Base-by-base conservation (phyloP, 2,797 vertebrate genomes). In the Benthosema pterotum region DNA sequence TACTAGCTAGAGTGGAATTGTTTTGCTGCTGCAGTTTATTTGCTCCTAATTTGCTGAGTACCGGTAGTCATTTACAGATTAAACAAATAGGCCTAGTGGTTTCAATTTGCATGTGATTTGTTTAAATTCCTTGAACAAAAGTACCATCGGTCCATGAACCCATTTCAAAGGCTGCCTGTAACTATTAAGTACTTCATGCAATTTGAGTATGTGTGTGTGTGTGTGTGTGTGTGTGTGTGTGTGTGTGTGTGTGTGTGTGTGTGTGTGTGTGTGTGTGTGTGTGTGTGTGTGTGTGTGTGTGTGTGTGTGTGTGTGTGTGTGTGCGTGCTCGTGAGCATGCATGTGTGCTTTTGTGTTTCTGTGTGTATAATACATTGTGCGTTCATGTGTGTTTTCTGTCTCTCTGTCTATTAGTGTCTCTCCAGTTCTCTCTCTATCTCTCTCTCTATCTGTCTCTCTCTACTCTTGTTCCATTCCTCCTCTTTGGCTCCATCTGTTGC, bases 351-450 rank as follows among this genome's bases (percentile, higher is more conserved):
- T 9, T 17, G 8, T 17, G 4, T 50, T 13, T 19, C 42, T 47
- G 22, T 11, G 12, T 67, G 58, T 63, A 67, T 70, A 63, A 66
- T 45, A n/a, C 63, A 22, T 22, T 22, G 2, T 22, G 2, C 48
- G 32, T 52, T 5, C 9, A 42, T 62, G 47, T 42, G 15, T 51
- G 14, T 28, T 4, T 22, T 22, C 4, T 22, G 22, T 22, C 2
- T 22, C 2, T 43, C 14, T 46, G 22, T n/a, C 2, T 11, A 42
- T 49, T n/a, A 17, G 62, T n/a, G 54, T 22, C 8, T 69, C 1
- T 46, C 67, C 49, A 53, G 11, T 25, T 0, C 54, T 59, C 43
- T 61, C 12, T 50, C 43, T 45, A 17, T 46, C 13, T 46, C 25
- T 52, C n/a, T 60, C 28, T 66, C 54, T 57, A 28, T 77, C 38